Evolutionary conservation across 2,797 vertebrate genomes (phyloP).

Genomic region (Anabacerthia variegaticeps): DNA sequence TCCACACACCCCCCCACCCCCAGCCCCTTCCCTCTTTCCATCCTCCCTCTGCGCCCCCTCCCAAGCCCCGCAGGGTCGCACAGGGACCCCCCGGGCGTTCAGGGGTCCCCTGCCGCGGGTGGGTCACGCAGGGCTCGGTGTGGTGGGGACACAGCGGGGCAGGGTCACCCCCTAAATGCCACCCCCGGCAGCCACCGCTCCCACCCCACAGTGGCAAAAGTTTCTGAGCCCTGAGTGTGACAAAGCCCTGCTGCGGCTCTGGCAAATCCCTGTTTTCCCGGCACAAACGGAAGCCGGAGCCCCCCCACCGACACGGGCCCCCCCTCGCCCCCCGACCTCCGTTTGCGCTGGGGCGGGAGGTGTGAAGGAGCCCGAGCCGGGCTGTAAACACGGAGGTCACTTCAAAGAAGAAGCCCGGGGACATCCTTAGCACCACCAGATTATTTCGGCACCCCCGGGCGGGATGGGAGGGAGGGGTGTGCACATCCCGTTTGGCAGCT

Average conservation of each 20-base stretch:
- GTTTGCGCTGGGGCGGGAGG: neutral
- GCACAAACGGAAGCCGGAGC: neutral
- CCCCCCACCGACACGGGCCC: neutral
- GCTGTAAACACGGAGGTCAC: neutral
- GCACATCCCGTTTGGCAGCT: neutral
- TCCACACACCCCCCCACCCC: no score
- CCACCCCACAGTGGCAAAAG: neutral
- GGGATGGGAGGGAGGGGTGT: fast-evolving
- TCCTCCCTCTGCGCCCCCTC: neutral
- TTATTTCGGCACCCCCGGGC: neutral
- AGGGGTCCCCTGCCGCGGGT: no score
- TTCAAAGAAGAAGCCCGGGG: slow-evolving; percentile 26
- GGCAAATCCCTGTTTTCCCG: neutral
- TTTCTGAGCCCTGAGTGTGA: neutral
- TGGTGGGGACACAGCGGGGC: fast-evolving
- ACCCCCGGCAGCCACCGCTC: neutral
- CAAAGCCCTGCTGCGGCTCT: neutral
- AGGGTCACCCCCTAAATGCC: fast-evolving
- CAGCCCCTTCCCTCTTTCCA: no score
- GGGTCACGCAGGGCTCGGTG: neutral
- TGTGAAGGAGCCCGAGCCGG: neutral
- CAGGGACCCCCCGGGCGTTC: neutral
- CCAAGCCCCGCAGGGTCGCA: neutral
- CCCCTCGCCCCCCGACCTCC: neutral
- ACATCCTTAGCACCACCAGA: neutral